Percentiles rank a stretch among this genome's conserved stretches.
Conservation (phyloP, 92 coral and sea anemone species). For the Parazoanthus swiftii region DNA sequence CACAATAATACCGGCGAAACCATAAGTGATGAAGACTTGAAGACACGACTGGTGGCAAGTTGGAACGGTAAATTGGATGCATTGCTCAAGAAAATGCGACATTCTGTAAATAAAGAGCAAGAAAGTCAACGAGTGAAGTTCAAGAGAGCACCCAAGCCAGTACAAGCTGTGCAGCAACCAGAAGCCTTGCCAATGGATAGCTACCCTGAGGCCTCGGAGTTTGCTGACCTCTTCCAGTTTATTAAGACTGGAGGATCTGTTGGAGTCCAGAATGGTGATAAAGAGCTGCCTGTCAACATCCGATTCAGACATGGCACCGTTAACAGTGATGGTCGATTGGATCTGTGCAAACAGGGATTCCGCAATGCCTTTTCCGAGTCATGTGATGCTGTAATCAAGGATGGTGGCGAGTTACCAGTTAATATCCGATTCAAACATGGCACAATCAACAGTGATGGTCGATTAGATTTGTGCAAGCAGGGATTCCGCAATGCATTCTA, state of each 20-base stretch:
- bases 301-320: conserved; percentile 62
- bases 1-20: background rate
- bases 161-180: conserved; percentile 67
- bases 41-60: conserved; percentile 55
- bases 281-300: conserved; percentile 52
- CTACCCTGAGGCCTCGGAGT: conserved; percentile 57
- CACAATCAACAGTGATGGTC: conserved; percentile 65
- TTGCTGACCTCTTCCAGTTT: conserved; percentile 53
- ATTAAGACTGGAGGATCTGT: conserved; percentile 48
- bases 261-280: conserved; percentile 10
- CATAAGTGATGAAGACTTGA: conserved; percentile 53
- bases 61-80: conserved; percentile 52
- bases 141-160: conserved; percentile 60
- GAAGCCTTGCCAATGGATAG: conserved; percentile 65
- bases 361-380: conserved; percentile 59
- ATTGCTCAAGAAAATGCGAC: conserved; percentile 56
- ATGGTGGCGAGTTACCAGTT: conserved; percentile 53
- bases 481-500: conserved; percentile 61
- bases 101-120: conserved; percentile 38
- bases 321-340: conserved; percentile 63
- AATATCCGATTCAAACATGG: conserved; percentile 61
- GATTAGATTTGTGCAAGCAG: conserved; percentile 65
- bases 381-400: conserved; percentile 67
- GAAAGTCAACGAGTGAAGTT: conserved; percentile 31
- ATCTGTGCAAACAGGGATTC: conserved; percentile 67